Base-by-base conservation (phyloP, 37 sponge, comb jelly and placozoan genomes). In the Ianthella basta region DNA sequence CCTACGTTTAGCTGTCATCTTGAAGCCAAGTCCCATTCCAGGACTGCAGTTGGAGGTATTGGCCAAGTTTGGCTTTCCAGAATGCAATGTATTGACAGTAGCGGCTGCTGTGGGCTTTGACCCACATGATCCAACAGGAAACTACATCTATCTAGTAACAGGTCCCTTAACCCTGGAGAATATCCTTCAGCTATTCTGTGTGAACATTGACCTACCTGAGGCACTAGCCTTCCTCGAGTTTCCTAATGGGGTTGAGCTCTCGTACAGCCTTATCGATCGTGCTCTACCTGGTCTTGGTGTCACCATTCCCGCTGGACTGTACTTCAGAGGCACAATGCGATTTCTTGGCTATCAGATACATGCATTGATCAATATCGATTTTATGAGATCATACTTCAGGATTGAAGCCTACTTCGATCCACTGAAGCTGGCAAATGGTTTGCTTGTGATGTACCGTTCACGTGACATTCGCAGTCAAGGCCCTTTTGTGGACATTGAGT, bases 301-400 rank as follows among this genome's bases (percentile, higher is more conserved):
- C 64, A 79, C 56, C 21, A 86, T 86, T 75, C 80, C 67, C 3
- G 19, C 23, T 6, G 86, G 86, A 13, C 53, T 79, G 14, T 50
- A 56, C 54, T 79, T 86, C 80, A 79, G 79, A 66, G 86, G 86
- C 61, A 86, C 86, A 18, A 61, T 79, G 41, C 79, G 61, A 14
- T 65, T 79, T n/a, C 59, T 86, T 79, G 86, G 86, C 18, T 59
- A 79, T 27, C 1, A 30, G 5, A 68, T 75, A 40, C 32, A 32
- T 4, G 65, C 39, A 40, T 70, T 79, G n/a, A 32, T 86, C 0
- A 55, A 13, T 32, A 55, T 86, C 14, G 29, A 35, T 64, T 57
- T 33, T 18, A 57, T 80, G 10, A 50, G 15, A 0, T 29, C 8
- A 10, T 20, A 56, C 12, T 4, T 86, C 20, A 37, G 64, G 15